Conservation (phyloP, 2,113 vertebrate species). For the Sebastes fasciatus region DNA sequence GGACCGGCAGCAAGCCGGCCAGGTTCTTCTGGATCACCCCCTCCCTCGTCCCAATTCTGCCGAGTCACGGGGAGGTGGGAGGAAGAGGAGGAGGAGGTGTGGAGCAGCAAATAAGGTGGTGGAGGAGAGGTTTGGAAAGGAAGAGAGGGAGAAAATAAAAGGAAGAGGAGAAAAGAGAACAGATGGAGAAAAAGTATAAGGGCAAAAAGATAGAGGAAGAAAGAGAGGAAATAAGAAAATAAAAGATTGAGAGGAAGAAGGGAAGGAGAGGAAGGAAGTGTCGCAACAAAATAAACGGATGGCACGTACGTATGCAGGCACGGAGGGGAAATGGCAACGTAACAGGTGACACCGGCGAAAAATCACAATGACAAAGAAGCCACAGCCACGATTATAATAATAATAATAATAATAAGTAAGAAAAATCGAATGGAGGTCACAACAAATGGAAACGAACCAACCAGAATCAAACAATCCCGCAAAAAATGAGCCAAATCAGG, state of each 20-base stretch:
- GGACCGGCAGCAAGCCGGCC: slow-evolving; percentile 96
- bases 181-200: background rate
- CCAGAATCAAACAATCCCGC: slow-evolving; percentile 63
- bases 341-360: slow-evolving; percentile 29
- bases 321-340: slow-evolving; percentile 44
- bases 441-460: slow-evolving; percentile 30
- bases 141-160: background rate
- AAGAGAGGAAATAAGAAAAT: background rate
- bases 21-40: slow-evolving; percentile 99
- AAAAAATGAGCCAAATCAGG: slow-evolving; percentile 69
- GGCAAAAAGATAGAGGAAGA: background rate
- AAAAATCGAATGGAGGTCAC: slow-evolving; percentile 8
- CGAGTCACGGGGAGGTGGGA: slow-evolving; percentile 71
- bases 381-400: background rate
- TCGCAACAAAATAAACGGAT: slow-evolving; percentile 44
- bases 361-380: slow-evolving; percentile 31
- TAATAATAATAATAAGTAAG: slow-evolving; percentile 14
- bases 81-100: slow-evolving; percentile 7
- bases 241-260: background rate
- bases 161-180: background rate
- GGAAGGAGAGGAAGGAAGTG: slow-evolving; percentile 15
- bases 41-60: slow-evolving; percentile 99
- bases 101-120: slow-evolving; percentile 20
- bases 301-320: slow-evolving; percentile 29
- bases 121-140: background rate